Conservation (phyloP, 2,888 invertebrate species). For the Heliothis peltigera region DNA sequence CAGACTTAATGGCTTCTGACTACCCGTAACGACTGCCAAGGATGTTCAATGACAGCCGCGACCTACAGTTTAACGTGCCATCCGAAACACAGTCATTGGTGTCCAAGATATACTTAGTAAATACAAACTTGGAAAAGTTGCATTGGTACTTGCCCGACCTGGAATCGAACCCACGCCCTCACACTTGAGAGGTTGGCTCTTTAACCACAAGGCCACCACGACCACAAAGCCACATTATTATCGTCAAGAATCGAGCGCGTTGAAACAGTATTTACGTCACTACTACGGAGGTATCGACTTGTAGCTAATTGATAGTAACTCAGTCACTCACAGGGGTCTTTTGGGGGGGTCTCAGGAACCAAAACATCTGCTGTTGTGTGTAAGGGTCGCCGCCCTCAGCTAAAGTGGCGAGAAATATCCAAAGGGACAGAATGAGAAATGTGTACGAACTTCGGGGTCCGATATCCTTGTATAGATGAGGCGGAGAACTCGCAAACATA, state of each 20-base stretch:
- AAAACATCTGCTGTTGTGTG: slow-evolving; percentile 30
- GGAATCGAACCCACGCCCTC: too few species aligned
- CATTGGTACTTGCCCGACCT: too few species aligned
- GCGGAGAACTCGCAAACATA: slow-evolving; percentile 19
- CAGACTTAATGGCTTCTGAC: too few species aligned
- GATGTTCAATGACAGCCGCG: too few species aligned
- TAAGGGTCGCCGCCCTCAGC: slow-evolving; percentile 25
- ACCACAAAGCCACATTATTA: slow-evolving; percentile 14
- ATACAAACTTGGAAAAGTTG: too few species aligned
- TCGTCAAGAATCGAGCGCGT: slow-evolving; percentile 23
- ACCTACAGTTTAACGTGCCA: too few species aligned
- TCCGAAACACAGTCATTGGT: too few species aligned
- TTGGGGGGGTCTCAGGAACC: slow-evolving; percentile 21
- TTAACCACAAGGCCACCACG: too few species aligned
- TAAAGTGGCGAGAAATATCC: slow-evolving; percentile 31
- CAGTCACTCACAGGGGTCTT: slow-evolving; percentile 26
- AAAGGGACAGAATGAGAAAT: slow-evolving; percentile 29
- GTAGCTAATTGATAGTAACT: slow-evolving; percentile 34
- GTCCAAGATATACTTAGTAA: too few species aligned
- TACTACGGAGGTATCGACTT: slow-evolving; percentile 11
- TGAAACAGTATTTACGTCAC: slow-evolving; percentile 24
- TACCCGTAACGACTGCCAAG: too few species aligned
- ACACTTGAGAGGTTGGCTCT: too few species aligned
- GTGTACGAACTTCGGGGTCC: slow-evolving; percentile 5
- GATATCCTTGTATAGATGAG: background rate